Conservation (phyloP, 2,113 vertebrate species). For the Oreotrochilus melanogaster region DNA sequence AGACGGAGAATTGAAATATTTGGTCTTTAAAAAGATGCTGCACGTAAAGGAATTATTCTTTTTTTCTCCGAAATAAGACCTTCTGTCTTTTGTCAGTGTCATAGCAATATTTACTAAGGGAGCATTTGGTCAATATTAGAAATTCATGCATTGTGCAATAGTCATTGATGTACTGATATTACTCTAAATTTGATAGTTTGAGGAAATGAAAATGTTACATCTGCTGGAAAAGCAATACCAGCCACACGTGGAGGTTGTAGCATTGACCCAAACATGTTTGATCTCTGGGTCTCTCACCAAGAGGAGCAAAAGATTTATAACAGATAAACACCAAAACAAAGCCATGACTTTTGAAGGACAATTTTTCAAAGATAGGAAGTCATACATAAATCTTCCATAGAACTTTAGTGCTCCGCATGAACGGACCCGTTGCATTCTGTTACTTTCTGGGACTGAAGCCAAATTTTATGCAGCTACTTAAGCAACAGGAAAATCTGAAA, state of each 20-base stretch:
- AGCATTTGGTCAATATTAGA: background rate
- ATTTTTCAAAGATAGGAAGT: slow-evolving; percentile 2
- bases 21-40: background rate
- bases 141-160: background rate
- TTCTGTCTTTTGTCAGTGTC: background rate
- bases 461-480: background rate
- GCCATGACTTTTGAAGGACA: background rate
- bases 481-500: background rate
- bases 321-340: background rate
- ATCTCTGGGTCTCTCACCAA: background rate
- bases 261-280: accelerated
- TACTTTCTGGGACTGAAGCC: background rate
- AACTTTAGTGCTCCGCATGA: background rate
- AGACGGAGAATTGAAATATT: background rate
- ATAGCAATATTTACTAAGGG: background rate
- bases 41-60: background rate
- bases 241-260: background rate
- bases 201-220: background rate
- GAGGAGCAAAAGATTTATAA: background rate
- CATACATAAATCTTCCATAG: background rate
- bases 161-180: background rate
- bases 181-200: background rate
- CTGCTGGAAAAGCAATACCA: background rate
- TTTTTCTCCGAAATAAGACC: background rate
- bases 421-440: background rate